phyloP scores from a whole-genome alignment of 1,140 invertebrate genomes.

The Eufriesea mexicana region DNA sequence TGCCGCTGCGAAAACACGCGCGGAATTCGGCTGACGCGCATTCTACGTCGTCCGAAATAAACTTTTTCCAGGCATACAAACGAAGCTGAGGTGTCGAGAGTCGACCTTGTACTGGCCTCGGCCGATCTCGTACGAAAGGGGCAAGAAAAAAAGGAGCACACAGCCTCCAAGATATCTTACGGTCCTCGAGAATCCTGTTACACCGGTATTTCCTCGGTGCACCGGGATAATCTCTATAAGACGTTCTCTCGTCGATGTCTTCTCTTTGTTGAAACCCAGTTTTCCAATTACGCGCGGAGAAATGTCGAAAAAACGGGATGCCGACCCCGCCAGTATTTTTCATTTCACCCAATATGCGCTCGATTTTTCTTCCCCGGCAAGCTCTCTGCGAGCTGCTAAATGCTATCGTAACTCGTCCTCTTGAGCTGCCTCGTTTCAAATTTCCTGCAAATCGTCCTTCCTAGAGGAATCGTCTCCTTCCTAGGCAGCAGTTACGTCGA shows the following conservation, averaged over 20 bases:
- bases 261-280: constrained; percentile 20
- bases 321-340: neutral
- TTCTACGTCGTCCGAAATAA: neutral
- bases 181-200: constrained; percentile 70
- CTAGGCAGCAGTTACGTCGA: too few relatives aligned
- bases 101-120: constrained; percentile 71
- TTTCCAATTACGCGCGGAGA: constrained; percentile 19
- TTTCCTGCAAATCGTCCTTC: too few relatives aligned
- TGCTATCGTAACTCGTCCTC: too few relatives aligned
- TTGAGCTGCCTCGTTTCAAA: too few relatives aligned
- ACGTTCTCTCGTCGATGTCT: constrained; percentile 39
- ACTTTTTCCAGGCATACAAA: neutral
- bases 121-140: constrained; percentile 52
- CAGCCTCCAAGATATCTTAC: constrained; percentile 59
- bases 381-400: too few relatives aligned
- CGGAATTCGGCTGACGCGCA: constrained; percentile 3
- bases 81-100: constrained; percentile 34
- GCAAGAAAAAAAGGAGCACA: constrained; percentile 44
- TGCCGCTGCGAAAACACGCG: neutral
- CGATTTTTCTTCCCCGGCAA: too few relatives aligned
- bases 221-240: constrained; percentile 38
- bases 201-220: constrained; percentile 68
- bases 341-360: too few relatives aligned
- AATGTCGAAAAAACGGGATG: neutral
- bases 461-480: too few relatives aligned